Base-by-base conservation (phyloP, 2,113 vertebrate species). In the Antennarius striatus region DNA sequence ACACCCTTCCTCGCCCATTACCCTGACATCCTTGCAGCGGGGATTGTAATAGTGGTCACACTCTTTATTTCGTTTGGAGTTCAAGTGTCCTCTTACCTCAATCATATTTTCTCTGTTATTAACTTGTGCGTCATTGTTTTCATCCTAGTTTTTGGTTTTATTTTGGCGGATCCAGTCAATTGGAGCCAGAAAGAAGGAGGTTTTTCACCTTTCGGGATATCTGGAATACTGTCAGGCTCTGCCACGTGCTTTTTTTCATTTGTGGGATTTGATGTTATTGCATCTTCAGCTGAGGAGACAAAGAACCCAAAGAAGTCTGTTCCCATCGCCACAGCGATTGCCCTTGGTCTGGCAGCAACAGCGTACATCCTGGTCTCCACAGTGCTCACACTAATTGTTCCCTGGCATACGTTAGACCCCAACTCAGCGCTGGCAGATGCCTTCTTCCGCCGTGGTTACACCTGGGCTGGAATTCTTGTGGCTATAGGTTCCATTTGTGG, bases 201-300 rank as follows among this genome's bases (percentile, higher is more conserved):
- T 7, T 99, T 99, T 10, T 93, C 95, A 3, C 98, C 97, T 0
- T 96, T 90, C 0, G 96, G 98, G 5, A 50, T 97, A n/a, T 98
- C 97, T 0, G 98, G 98, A 16, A 89, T 99, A 84, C 87, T 99
- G 90, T 93, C 96, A 0, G 98, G 98, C 77, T 96, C 98, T 0
- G 97, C 98, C 61, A 98, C 95, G 2, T 99, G 98, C 76, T 98
- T 99, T 87, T 99, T 95, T 0, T 96, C 98, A 6, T 99, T 98
- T 0, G 96, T 99, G 56, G 98, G 98, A 55, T 99, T 99, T 0
- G 98, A 98, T 0, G 95, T 99, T n/a, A 98, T 99, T 0, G 95
- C 96, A 0, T 94, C 97, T 1, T 99, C 95, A 66, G 96, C 95
- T 0, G 96, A 99, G 80, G 98, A 99, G 83, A 96, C 97, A 48